Percentiles rank a stretch among this genome's conserved stretches.
Conservation (phyloP, 2,113 vertebrate species). For the Emydura subglobosa region DNA sequence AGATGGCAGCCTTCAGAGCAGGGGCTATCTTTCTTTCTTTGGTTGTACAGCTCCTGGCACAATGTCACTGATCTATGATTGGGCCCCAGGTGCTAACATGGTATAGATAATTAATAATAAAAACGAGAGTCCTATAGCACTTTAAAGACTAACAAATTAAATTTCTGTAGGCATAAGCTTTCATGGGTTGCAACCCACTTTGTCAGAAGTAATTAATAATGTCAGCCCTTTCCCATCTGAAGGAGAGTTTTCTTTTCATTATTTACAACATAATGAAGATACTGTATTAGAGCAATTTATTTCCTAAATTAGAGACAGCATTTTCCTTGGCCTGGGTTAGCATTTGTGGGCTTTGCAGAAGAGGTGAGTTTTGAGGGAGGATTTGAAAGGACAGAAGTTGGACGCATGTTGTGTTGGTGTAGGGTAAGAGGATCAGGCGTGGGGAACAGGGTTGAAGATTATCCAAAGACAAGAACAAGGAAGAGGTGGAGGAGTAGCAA, state of each 20-base stretch:
- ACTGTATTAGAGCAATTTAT: neutral
- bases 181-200: too few species aligned
- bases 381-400: neutral
- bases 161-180: too few species aligned
- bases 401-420: fast-evolving
- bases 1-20: neutral
- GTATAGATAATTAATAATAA: neutral
- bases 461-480: neutral
- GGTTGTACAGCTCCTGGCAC: neutral
- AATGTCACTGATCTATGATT: neutral
- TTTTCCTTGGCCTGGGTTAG: neutral
- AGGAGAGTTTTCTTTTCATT: neutral
- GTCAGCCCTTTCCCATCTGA: neutral
- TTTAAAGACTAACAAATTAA: too few species aligned
- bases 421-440: neutral
- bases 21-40: neutral
- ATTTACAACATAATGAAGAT: neutral
- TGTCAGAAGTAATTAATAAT: neutral
- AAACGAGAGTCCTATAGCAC: too few species aligned
- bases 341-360: neutral
- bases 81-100: neutral
- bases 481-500: neutral
- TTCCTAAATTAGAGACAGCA: neutral
- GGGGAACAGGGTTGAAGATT: neutral
- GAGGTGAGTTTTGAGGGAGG: neutral